Percentiles rank a stretch among this genome's conserved stretches.
Evolutionary conservation across 2,888 invertebrate genomes (phyloP).

Genomic region (Electrophaes corylata): DNA sequence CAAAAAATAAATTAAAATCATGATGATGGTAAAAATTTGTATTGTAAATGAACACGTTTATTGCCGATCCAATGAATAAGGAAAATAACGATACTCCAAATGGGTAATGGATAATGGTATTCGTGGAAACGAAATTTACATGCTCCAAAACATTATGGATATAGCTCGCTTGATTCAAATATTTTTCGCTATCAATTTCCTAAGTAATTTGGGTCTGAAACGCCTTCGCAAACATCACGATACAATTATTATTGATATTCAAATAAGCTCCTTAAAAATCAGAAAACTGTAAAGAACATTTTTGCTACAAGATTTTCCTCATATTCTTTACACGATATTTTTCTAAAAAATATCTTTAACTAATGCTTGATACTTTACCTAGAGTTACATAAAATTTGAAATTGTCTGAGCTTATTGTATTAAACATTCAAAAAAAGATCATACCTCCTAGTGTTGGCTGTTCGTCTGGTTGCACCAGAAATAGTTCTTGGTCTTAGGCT

Average conservation of each 20-base stretch:
- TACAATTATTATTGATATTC: background rate
- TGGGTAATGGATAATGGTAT: constrained; percentile 33
- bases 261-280: constrained; percentile 8
- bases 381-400: background rate
- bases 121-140: constrained; percentile 35
- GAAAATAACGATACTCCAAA: constrained; percentile 36
- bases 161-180: constrained; percentile 36
- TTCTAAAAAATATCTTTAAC: background rate
- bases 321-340: background rate
- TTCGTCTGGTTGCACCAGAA: constrained; percentile 75
- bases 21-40: constrained; percentile 66
- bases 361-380: background rate
- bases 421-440: background rate
- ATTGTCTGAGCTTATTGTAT: background rate
- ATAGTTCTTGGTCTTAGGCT: constrained; percentile 71
- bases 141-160: constrained; percentile 38
- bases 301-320: background rate
- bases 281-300: background rate
- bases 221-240: constrained; percentile 7
- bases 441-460: constrained; percentile 76
- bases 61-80: constrained; percentile 60
- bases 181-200: constrained; percentile 23
- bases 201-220: constrained; percentile 8
- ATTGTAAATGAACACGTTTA: constrained; percentile 47
- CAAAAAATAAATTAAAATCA: constrained; percentile 77